Base-by-base conservation (phyloP, 2,888 invertebrate species). In the Arrhopalites spinosus region DNA sequence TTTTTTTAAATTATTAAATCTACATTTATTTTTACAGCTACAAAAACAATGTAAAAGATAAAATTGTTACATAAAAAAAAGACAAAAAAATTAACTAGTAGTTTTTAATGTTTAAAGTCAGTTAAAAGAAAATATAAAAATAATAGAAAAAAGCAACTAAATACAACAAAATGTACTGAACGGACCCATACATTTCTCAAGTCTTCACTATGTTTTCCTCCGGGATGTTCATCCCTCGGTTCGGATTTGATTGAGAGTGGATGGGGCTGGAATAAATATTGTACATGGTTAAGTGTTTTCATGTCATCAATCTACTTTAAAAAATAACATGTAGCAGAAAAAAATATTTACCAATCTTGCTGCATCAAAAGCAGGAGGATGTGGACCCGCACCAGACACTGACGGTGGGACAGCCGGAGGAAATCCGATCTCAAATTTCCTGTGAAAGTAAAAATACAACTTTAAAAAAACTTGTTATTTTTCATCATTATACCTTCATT, bases 361-460 rank as follows among this genome's bases (percentile, higher is more conserved):
- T 43, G 82, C 81, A 53, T 53, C 20, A 53, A n/a, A n/a, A 61
- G 82, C 81, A 56, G 82, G 82, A 43, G 83, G 83, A 77, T 80
- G 82, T 30, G 80, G 80, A 13, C 80, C 80, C 3, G 82, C 82
- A 69, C 80, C 82, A 8, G 81, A 80, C 20, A 81, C 81, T 67
- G 82, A 82, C 15, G 82, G 82, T 59, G 82, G 82, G 45, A 82
- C 70, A 73, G 77, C 81, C 68, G 81, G 81, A 61, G 81, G 82
- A 74, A 81, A 80, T 25, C 80, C 80, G 43, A n/a, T n/a, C n/a
- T n/a, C n/a, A n/a, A n/a, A n/a, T n/a, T n/a, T n/a, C n/a, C n/a
- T n/a, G n/a, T n/a, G n/a, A n/a, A n/a, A n/a, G n/a, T n/a, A n/a
- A n/a, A n/a, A n/a, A n/a, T n/a, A n/a, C n/a, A n/a, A n/a, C n/a